Evolutionary conservation across 1,140 invertebrate genomes (phyloP).

Genomic region (Lepidotrigona ventralis): DNA sequence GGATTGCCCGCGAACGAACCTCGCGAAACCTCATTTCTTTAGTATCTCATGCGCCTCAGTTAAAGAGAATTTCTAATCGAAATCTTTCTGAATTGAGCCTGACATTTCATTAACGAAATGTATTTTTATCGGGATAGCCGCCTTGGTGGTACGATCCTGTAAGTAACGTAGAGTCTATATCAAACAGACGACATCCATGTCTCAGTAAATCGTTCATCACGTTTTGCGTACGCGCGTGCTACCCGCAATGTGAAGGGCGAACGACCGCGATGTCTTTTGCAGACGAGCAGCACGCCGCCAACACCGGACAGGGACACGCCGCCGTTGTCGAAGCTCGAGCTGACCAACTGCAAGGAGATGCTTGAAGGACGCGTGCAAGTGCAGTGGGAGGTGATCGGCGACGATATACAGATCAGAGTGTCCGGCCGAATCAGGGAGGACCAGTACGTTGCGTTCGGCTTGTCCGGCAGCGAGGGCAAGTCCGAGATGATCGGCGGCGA

Average conservation of each 20-base stretch:
- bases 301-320: constrained; percentile 68
- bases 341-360: constrained; percentile 89
- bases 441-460: constrained; percentile 93
- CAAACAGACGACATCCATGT: not conserved
- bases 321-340: constrained; percentile 75
- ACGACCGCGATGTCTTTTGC: constrained; percentile 55
- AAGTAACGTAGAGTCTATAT: constrained; percentile 81
- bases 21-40: not conserved
- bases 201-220: not conserved
- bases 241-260: not conserved
- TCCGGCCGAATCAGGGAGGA: constrained; percentile 88
- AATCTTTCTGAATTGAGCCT: not conserved
- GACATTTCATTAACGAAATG: constrained; percentile 27
- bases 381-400: constrained; percentile 88
- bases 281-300: constrained; percentile 86
- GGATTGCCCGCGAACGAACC: not conserved
- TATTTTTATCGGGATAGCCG: constrained; percentile 82
- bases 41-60: not conserved
- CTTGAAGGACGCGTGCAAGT: constrained; percentile 89
- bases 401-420: constrained; percentile 87
- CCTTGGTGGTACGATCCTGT: constrained; percentile 94
- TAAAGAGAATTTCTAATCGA: not conserved
- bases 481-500: constrained; percentile 89
- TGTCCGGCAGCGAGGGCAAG: constrained; percentile 87
- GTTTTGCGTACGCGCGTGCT: not conserved